These are phyloP conservation scores for Amiota minor DNA, from an alignment of 2,888 invertebrate genomes.

Conservation along the genomic window DNA sequence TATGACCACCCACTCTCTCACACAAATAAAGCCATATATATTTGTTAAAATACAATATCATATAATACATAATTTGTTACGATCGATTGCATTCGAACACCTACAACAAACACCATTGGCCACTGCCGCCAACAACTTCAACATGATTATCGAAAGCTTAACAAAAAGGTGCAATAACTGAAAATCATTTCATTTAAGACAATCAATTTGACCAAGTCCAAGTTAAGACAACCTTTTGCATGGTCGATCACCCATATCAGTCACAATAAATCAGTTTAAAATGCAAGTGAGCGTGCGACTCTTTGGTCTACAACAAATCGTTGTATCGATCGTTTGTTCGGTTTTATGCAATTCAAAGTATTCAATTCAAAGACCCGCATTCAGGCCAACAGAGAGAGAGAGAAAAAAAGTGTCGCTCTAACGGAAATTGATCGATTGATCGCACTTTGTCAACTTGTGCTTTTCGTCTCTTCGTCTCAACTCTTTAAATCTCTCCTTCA, in stretches of 20 bases:
- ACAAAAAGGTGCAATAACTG: neutral
- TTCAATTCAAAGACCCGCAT: conserved; percentile 6
- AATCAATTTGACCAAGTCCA: neutral
- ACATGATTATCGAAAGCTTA: too few species aligned
- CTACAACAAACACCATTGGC: too few species aligned
- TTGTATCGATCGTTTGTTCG: neutral
- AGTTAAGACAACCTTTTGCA: too few species aligned
- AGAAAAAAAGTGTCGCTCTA: conserved; percentile 37
- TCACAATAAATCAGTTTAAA: conserved; percentile 56
- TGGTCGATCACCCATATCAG: neutral
- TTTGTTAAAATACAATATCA: too few species aligned
- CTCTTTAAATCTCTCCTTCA: conserved; percentile 58
- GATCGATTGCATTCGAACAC: too few species aligned
- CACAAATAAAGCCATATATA: conserved; percentile 41
- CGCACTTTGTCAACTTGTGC: conserved; percentile 47
- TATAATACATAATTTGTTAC: too few species aligned
- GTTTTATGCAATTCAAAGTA: neutral
- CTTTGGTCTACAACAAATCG: neutral
- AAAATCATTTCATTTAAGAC: conserved; percentile 4
- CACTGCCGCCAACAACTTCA: too few species aligned
- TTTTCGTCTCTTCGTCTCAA: conserved; percentile 18
- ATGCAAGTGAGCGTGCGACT: neutral
- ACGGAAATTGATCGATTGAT: conserved; percentile 62
- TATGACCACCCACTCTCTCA: conserved; percentile 16
- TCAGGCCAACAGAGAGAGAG: neutral